phyloP scores from a whole-genome alignment of 2,797 vertebrate genomes.

The Thripadectes ignobilis region DNA sequence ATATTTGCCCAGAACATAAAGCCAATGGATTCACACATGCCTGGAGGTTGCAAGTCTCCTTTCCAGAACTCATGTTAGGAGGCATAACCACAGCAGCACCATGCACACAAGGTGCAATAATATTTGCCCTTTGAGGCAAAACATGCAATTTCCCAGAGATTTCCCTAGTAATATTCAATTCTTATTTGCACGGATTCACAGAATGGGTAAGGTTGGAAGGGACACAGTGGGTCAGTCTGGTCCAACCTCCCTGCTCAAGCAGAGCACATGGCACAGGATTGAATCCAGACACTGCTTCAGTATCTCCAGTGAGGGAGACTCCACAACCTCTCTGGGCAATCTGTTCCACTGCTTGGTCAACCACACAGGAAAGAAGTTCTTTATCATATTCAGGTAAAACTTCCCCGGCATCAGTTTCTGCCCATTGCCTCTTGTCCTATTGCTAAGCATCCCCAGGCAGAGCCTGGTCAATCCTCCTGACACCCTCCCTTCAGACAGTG shows the following conservation, averaged over 20 bases:
- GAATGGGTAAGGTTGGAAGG: not conserved
- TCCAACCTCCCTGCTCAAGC: not conserved
- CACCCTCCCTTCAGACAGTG: not conserved
- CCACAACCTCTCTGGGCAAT: not conserved
- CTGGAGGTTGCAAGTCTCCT: not conserved
- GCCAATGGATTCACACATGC: not conserved
- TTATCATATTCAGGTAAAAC: fast-evolving
- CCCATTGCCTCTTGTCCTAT: not conserved
- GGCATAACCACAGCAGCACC: not conserved
- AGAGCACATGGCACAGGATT: not conserved
- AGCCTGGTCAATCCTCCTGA: not conserved
- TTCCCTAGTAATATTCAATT: not conserved
- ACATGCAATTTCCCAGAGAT: not conserved
- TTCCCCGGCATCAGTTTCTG: not conserved
- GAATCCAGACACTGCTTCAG: fast-evolving
- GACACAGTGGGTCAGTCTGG: not conserved
- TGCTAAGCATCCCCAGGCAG: not conserved
- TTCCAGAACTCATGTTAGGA: not conserved
- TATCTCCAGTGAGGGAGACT: not conserved
- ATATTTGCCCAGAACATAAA: not conserved
- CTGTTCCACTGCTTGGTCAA: not conserved
- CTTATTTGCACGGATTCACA: not conserved
- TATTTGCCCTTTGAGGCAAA: not conserved
- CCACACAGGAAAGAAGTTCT: not conserved
- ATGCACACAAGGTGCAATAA: fast-evolving